Evolutionary conservation across 1,140 invertebrate genomes (phyloP).

Genomic region (Drosophila murphyi): DNA sequence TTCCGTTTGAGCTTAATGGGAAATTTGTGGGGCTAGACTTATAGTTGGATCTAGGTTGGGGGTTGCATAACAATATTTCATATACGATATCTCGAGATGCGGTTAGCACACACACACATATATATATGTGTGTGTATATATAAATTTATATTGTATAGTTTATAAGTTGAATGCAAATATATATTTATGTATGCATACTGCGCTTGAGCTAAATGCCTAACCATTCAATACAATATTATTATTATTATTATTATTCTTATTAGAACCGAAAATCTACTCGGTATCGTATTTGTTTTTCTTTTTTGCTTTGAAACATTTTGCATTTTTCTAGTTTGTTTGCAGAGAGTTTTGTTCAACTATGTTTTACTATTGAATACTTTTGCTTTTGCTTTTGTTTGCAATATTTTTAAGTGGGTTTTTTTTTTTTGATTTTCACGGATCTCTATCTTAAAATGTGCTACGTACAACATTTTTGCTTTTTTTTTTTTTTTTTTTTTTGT

Average conservation of each 20-base stretch:
- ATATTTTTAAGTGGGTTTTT: background rate
- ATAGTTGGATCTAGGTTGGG: conserved; percentile 1
- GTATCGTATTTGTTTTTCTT: conserved; percentile 21
- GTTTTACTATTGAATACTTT: background rate
- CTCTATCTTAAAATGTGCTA: conserved; percentile 20
- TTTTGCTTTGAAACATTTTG: conserved; percentile 42
- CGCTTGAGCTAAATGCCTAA: conserved; percentile 77
- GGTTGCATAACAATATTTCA: conserved; percentile 24
- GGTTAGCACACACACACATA: conserved; percentile 31
- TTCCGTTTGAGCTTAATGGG: conserved; percentile 26
- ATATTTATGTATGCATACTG: conserved; percentile 57
- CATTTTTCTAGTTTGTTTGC: background rate
- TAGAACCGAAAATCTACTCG: conserved; percentile 37
- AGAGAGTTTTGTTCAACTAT: conserved; percentile 24
- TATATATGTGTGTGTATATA: conserved; percentile 28
- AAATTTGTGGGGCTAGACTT: conserved; percentile 24
- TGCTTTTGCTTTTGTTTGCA: background rate
- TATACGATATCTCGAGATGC: conserved; percentile 39
- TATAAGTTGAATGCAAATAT: conserved; percentile 41
- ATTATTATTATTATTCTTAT: no score
- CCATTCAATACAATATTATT: conserved; percentile 46
- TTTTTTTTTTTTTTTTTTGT: conserved; percentile 4
- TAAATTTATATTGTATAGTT: conserved; percentile 52
- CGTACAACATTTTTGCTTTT: background rate
- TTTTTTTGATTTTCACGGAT: conserved; percentile 5